Conservation (phyloP, 2,113 vertebrate species). For the Lontra canadensis region DNA sequence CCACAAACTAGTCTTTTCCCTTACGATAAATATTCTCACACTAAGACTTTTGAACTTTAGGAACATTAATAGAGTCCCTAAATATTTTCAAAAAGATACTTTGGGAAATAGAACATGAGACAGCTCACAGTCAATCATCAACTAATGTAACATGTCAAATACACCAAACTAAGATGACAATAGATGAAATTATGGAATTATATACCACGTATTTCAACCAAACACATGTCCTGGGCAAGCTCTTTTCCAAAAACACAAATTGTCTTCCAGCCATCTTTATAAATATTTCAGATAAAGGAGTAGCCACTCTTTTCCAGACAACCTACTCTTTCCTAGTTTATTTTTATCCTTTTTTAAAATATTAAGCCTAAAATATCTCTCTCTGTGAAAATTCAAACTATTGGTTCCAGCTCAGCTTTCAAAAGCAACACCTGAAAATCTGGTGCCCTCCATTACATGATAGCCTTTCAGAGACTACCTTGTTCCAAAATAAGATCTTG, state of each 20-base stretch:
- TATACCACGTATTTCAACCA: accelerated
- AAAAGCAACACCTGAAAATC: neutral
- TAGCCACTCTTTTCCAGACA: neutral
- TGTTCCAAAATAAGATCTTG: neutral
- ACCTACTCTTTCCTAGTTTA: neutral
- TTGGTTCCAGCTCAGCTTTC: neutral
- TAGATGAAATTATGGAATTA: neutral
- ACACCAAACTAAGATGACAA: neutral
- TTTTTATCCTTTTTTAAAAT: neutral
- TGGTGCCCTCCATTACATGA: neutral
- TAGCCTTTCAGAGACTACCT: neutral
- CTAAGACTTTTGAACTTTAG: neutral
- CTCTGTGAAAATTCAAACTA: neutral
- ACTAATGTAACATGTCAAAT: neutral
- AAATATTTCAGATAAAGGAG: neutral
- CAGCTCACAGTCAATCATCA: neutral
- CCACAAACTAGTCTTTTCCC: neutral
- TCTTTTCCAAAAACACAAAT: neutral
- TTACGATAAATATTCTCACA: neutral
- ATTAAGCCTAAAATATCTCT: neutral
- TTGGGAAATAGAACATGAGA: neutral
- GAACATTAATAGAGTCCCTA: neutral
- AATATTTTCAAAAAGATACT: neutral
- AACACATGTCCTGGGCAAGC: neutral
- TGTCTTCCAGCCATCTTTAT: neutral